phyloP scores from a whole-genome alignment of 2,888 invertebrate genomes.

The Spialia ferax region DNA sequence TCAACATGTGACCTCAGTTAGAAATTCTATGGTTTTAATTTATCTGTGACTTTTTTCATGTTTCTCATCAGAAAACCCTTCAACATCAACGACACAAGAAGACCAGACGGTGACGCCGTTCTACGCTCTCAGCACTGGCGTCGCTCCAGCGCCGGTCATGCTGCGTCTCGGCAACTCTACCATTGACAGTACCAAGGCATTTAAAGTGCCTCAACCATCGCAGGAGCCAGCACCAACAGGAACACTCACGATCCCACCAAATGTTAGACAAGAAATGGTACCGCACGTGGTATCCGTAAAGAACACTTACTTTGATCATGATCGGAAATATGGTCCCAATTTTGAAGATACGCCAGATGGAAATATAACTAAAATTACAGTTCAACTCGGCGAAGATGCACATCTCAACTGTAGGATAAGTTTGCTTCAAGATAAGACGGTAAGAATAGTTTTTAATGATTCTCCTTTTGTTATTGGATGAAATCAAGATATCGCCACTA shows the following conservation, averaged over 20 bases:
- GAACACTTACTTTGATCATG: conserved; percentile 80
- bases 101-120: conserved; percentile 75
- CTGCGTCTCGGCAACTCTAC: conserved; percentile 82
- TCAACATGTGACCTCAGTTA: no score
- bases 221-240: conserved; percentile 53
- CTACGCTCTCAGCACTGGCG: conserved; percentile 75
- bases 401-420: conserved; percentile 92
- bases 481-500: neutral
- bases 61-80: conserved; percentile 59
- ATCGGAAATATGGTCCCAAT: conserved; percentile 89
- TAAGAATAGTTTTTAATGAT: conserved; percentile 65
- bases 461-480: neutral
- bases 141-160: conserved; percentile 76
- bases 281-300: conserved; percentile 75
- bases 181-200: conserved; percentile 81
- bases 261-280: conserved; percentile 61
- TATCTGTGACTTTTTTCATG: neutral
- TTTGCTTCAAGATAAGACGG: conserved; percentile 91
- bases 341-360: conserved; percentile 88
- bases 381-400: conserved; percentile 91
- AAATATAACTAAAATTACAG: conserved; percentile 90
- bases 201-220: conserved; percentile 77
- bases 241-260: conserved; percentile 45
- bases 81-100: conserved; percentile 63
- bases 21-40: no score